phyloP scores from a whole-genome alignment of 2,888 invertebrate species.

The Heliconius hortense region DNA sequence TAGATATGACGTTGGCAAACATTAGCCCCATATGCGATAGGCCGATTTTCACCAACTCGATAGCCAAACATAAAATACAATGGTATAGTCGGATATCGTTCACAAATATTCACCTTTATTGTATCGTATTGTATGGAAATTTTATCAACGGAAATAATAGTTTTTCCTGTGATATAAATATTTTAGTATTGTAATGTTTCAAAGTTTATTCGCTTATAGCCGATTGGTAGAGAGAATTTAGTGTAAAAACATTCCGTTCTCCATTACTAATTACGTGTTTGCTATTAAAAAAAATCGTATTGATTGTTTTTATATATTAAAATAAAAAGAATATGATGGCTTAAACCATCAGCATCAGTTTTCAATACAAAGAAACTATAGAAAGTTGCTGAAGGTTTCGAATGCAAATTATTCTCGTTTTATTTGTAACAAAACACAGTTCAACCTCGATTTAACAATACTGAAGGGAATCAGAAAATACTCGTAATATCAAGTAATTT shows the following conservation, averaged over 20 bases:
- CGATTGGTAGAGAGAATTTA: too few relatives aligned
- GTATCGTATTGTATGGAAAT: slow-evolving; percentile 11
- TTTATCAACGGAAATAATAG: neutral
- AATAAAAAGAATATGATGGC: neutral
- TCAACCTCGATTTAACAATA: too few relatives aligned
- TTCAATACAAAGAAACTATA: neutral
- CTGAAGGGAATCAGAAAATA: too few relatives aligned
- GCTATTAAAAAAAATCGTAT: too few relatives aligned
- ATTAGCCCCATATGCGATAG: slow-evolving; percentile 15
- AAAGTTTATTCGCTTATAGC: neutral
- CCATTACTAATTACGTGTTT: too few relatives aligned
- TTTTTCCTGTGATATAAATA: neutral
- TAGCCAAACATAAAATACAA: slow-evolving; percentile 28
- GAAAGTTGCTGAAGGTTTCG: too few relatives aligned
- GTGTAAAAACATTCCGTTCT: too few relatives aligned
- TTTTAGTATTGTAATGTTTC: neutral
- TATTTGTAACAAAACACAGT: too few relatives aligned
- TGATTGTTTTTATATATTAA: neutral
- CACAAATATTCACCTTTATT: slow-evolving; percentile 26
- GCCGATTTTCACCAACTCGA: slow-evolving; percentile 18
- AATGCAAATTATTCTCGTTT: too few relatives aligned
- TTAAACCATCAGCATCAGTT: neutral
- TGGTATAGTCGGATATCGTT: slow-evolving; percentile 27
- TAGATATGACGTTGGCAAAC: neutral
- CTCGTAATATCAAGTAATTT: too few relatives aligned